Evolutionary conservation across 2,888 invertebrate species (phyloP).

Genomic region (Oscheius sp.): DNA sequence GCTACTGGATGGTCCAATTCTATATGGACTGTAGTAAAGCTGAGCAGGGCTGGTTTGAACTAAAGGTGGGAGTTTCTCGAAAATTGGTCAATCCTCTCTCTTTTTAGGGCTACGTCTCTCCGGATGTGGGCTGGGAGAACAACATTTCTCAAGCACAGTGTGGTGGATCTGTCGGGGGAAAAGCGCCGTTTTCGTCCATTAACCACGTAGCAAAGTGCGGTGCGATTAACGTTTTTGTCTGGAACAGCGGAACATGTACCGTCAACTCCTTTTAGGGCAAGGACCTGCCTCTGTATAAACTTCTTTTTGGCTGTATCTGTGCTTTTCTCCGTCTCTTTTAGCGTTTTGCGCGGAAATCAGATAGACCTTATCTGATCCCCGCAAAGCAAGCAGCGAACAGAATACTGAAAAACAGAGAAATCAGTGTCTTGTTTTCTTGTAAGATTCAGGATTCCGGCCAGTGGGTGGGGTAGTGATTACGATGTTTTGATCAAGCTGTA

Average conservation of each 20-base stretch:
- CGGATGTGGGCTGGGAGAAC: slow-evolving; percentile 73
- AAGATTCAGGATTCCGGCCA: too few relatives aligned
- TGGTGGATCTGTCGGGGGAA: slow-evolving; percentile 69
- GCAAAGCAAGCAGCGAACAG: background rate
- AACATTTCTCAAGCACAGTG: slow-evolving; percentile 70
- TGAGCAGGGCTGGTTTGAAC: slow-evolving; percentile 75
- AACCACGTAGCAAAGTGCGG: slow-evolving; percentile 76
- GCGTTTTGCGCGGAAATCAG: slow-evolving; percentile 4
- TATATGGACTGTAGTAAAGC: slow-evolving; percentile 75
- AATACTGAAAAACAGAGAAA: too few relatives aligned
- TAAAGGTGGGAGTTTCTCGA: slow-evolving; percentile 68
- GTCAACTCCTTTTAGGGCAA: slow-evolving; percentile 10
- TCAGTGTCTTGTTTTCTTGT: too few relatives aligned
- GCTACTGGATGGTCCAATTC: slow-evolving; percentile 75
- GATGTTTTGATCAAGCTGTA: too few relatives aligned
- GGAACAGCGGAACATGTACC: slow-evolving; percentile 47
- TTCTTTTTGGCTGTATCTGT: background rate
- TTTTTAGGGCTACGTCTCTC: slow-evolving; percentile 65
- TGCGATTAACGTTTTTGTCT: slow-evolving; percentile 74
- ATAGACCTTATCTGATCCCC: slow-evolving; percentile 23
- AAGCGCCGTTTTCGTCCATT: slow-evolving; percentile 64
- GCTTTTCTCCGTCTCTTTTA: background rate
- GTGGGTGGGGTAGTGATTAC: too few relatives aligned
- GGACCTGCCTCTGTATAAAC: slow-evolving; percentile 1
- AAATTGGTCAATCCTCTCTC: background rate